A percentile compares a stretch with the other conserved stretches of the same genome.
Conservation (phyloP, 2,113 vertebrate species). For the Crotalus horridus region DNA sequence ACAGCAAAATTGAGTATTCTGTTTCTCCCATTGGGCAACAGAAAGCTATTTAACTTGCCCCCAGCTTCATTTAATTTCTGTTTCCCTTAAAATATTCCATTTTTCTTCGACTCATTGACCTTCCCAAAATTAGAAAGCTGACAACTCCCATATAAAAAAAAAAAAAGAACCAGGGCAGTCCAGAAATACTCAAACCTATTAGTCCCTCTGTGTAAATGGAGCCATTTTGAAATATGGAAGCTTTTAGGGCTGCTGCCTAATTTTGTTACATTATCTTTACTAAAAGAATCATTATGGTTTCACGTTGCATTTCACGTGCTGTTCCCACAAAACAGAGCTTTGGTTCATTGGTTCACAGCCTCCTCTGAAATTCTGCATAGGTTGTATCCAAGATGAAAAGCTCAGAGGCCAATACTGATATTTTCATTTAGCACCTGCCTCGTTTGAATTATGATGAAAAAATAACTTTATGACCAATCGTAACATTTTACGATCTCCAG, state of each 20-base stretch:
- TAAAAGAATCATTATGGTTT: not conserved
- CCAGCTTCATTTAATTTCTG: conserved; percentile 9
- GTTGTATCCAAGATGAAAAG: not conserved
- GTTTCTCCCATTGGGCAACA: not conserved
- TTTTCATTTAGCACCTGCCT: not conserved
- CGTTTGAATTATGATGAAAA: not conserved
- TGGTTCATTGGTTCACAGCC: not conserved
- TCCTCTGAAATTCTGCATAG: not conserved
- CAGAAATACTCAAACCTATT: not conserved
- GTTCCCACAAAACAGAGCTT: not conserved
- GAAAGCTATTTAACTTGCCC: conserved; percentile 26
- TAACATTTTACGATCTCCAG: not conserved
- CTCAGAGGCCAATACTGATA: not conserved
- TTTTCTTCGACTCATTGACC: conserved; percentile 35
- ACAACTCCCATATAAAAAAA: not conserved
- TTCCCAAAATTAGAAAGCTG: conserved; percentile 37
- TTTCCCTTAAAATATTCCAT: conserved; percentile 5
- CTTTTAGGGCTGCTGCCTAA: not conserved
- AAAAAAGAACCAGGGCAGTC: not conserved
- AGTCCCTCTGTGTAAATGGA: not conserved
- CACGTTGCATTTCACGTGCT: not conserved
- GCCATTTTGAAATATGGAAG: not conserved
- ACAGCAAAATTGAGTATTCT: conserved; percentile 16
- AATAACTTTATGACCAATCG: not conserved
- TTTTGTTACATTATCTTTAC: not conserved